Conservation (phyloP, 2,888 invertebrate species). For the Meteorus colon region DNA sequence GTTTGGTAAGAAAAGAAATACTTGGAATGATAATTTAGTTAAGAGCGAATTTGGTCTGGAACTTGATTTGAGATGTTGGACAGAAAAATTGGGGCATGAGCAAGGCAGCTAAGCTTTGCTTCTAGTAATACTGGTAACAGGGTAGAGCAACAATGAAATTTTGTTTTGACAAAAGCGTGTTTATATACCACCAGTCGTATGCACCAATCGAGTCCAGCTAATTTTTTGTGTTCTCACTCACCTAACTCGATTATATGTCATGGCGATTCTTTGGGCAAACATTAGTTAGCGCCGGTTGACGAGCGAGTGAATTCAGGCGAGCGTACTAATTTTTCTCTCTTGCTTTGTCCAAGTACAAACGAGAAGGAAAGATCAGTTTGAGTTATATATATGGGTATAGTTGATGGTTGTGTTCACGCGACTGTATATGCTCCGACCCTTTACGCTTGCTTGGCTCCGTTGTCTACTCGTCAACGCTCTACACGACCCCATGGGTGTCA, state of each 20-base stretch:
- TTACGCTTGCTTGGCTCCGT: conserved; percentile 69
- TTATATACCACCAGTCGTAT: not conserved
- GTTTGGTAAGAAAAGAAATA: too few relatives aligned
- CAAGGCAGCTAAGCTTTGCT: too few relatives aligned
- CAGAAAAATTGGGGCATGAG: too few relatives aligned
- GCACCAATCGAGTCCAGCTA: conserved; percentile 15
- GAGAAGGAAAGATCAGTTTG: conserved; percentile 19
- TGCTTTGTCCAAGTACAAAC: not conserved
- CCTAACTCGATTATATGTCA: conserved; percentile 68
- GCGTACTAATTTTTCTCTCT: conserved; percentile 3
- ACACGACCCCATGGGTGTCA: conserved; percentile 61
- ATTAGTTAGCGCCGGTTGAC: conserved; percentile 70
- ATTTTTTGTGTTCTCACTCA: conserved; percentile 50
- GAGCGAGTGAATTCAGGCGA: conserved; percentile 36
- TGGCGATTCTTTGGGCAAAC: conserved; percentile 71
- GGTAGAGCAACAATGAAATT: not conserved
- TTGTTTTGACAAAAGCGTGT: not conserved
- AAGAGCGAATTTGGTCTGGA: too few relatives aligned
- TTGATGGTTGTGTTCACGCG: conserved; percentile 12
- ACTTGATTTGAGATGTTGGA: too few relatives aligned
- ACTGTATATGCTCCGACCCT: conserved; percentile 64
- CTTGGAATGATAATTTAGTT: too few relatives aligned
- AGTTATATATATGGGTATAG: not conserved
- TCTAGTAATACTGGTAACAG: not conserved
- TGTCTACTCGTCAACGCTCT: conserved; percentile 69